A percentile compares a stretch with the other conserved stretches of the same genome.
These are phyloP conservation scores for Aythya baeri DNA, from an alignment of 2,113 vertebrate species.

Conservation along the genomic window DNA sequence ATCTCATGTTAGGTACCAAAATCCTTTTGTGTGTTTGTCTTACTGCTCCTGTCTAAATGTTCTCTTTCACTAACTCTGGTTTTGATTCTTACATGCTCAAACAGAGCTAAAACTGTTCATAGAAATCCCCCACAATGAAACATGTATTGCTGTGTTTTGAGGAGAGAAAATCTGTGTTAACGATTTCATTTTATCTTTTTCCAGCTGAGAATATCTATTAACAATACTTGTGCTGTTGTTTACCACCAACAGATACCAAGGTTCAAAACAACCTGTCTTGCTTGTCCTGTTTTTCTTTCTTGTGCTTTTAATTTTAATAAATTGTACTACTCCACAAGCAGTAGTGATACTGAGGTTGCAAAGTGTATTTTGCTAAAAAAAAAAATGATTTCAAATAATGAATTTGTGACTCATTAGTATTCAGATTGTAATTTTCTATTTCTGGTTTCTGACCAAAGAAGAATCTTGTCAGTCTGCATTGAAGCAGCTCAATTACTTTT, in stretches of 20 bases:
- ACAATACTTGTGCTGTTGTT: neutral
- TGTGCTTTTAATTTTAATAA: conserved; percentile 7
- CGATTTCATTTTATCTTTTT: neutral
- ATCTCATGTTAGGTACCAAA: neutral
- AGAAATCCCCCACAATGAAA: neutral
- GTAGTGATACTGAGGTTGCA: neutral
- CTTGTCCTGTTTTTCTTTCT: neutral
- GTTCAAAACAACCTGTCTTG: neutral
- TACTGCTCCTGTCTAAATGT: neutral
- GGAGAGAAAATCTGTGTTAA: neutral
- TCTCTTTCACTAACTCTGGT: neutral
- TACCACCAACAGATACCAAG: neutral
- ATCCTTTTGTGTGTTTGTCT: neutral
- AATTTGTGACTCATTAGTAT: conserved; percentile 28
- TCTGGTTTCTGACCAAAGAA: conserved; percentile 17
- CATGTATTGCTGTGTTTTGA: neutral
- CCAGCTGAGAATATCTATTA: neutral
- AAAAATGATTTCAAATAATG: neutral
- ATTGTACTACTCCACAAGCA: neutral
- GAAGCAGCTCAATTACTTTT: conserved; percentile 22
- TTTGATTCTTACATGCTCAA: neutral
- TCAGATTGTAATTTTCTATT: conserved; percentile 7
- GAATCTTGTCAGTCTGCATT: neutral
- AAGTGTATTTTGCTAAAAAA: neutral
- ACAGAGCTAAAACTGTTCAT: neutral